Evolutionary conservation across 2,888 invertebrate genomes (phyloP), one percentile per base, ranked within the genome.

Genomic region (Entomobrya multifasciata): DNA sequence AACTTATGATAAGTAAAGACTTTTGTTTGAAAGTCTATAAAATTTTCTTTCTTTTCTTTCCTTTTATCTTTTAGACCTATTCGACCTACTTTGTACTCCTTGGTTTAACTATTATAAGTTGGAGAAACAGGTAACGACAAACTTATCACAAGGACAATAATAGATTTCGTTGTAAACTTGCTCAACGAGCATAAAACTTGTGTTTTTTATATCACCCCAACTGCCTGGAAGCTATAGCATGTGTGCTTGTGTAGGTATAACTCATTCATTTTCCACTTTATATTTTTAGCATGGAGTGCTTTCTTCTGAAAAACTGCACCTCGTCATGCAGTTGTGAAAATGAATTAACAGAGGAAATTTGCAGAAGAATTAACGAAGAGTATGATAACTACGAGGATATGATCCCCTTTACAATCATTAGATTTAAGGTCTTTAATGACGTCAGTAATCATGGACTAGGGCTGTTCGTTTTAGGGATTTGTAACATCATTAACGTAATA

Each of bases 101-200:
- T 49, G 88, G 88, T 3, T 4, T 87, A 20, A 87, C 84, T 0
- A 30, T 86, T n/a, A 11, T 88, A 22, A 88, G 81, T 55, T 88
- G 86, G 83, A 27, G 62, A 44, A 80, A 87, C 57, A 81, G 77
- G 86, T 87, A 57, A 27, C 36, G 36, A 22, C 1, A 22, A 17
- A 22, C 2, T 8, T 55, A 6, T 22, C 1, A 55, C 1, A 55
- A 6, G 52, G 25, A 11, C 55, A 10, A 3, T 22, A 57, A 30
- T 22, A 22, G 6, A 20, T 36, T 44, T 67, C 17, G 11, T 20
- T 41, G n/a, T n/a, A n/a, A n/a, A n/a, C n/a, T 47, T 47, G 47
- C 57, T 47, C 11, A n/a, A 47, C 10, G 5, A 2, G 13, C 1
- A 47, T 15, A 5, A 5, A 47, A 47, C 47, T 5, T 47, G n/a